These are phyloP conservation scores for Austrolebias charrua DNA, from an alignment of 2,797 vertebrate genomes.

Conservation along the genomic window DNA sequence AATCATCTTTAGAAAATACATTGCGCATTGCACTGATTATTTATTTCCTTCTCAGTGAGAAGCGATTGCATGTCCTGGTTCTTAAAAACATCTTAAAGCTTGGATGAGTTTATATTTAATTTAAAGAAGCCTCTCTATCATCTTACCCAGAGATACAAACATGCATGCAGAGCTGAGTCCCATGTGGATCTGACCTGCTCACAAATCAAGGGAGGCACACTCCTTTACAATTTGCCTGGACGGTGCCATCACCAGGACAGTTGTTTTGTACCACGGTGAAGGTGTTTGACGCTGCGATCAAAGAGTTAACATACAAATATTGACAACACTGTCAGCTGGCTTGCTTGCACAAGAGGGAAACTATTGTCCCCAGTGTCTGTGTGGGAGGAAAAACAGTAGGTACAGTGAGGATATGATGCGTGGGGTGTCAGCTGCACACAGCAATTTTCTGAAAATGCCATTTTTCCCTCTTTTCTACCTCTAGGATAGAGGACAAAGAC, in stretches of 20 bases:
- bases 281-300: constrained; percentile 4
- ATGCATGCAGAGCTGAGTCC: not conserved
- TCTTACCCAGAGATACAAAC: not conserved
- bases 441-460: constrained; percentile 20
- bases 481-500: constrained; percentile 11
- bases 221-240: not conserved
- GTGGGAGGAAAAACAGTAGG: constrained; percentile 27
- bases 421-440: constrained; percentile 15
- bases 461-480: constrained; percentile 2
- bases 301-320: constrained; percentile 12
- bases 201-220: not conserved
- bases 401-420: constrained; percentile 25
- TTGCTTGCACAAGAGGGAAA: constrained; percentile 23
- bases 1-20: no score
- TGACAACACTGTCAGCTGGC: constrained; percentile 13
- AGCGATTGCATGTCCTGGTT: not conserved
- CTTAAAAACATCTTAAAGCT: not conserved
- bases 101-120: not conserved
- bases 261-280: constrained; percentile 3
- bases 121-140: not conserved
- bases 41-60: not conserved
- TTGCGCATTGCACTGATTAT: no score
- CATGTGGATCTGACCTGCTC: not conserved
- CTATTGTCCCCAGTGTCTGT: constrained; percentile 23
- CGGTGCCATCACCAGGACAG: constrained; percentile 4